These are phyloP conservation scores for Hassar affinis DNA, from an alignment of 2,113 vertebrate genomes.

Conservation along the genomic window DNA sequence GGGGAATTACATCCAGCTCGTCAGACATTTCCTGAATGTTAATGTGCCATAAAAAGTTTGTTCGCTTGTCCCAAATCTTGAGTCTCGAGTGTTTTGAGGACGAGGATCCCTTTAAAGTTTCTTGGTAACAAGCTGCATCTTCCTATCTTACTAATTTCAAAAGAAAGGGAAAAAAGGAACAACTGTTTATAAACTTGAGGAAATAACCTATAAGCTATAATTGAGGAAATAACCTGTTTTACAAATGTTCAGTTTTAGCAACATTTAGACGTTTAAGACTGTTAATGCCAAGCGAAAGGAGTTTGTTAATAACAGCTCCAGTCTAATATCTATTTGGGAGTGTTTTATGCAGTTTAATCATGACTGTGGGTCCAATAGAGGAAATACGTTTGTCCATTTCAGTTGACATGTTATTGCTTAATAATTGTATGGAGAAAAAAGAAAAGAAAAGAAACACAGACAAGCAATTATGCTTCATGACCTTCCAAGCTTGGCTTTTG, in stretches of 20 bases:
- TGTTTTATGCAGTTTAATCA: neutral
- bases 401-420: neutral
- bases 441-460: neutral
- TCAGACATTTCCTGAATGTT: too few relatives aligned
- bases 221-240: neutral
- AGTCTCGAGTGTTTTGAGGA: too few relatives aligned
- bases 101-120: neutral
- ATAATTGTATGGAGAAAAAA: neutral
- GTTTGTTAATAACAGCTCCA: too few relatives aligned
- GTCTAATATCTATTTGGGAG: too few relatives aligned
- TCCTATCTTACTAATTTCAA: neutral
- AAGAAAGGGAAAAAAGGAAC: neutral
- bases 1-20: too few relatives aligned
- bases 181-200: neutral
- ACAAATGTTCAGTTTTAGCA: neutral
- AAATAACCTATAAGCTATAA: too few relatives aligned
- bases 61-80: neutral
- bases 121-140: neutral
- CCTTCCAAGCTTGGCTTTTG: conserved; percentile 27
- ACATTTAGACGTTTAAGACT: neutral
- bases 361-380: neutral
- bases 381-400: neutral
- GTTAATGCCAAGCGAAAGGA: neutral
- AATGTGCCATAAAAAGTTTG: too few relatives aligned
- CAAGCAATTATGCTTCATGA: neutral